Conservation (phyloP, 1,140 invertebrate species). For the Leptinotarsa defecta region DNA sequence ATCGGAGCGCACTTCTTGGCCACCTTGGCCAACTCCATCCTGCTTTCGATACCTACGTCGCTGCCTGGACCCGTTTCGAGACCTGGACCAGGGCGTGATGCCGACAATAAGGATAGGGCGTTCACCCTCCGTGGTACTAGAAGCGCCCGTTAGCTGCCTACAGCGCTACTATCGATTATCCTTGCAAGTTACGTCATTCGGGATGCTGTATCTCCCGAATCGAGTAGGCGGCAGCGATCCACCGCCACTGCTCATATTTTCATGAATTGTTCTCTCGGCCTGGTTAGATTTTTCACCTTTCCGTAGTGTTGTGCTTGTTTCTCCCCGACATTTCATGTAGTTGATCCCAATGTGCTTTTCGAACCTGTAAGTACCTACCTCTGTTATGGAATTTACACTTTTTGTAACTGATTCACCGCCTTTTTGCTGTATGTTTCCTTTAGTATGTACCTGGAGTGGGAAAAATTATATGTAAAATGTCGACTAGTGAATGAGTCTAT, state of each 20-base stretch:
- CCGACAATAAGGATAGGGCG: slow-evolving; percentile 47
- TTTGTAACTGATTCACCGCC: background rate
- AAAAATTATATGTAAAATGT: background rate
- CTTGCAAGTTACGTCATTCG: slow-evolving; percentile 52
- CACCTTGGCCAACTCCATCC: background rate
- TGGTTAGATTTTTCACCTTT: slow-evolving; percentile 27
- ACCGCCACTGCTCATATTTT: slow-evolving; percentile 27
- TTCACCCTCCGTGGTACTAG: slow-evolving; percentile 52
- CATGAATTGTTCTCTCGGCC: slow-evolving; percentile 17
- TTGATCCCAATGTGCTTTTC: background rate
- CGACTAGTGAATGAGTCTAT: background rate
- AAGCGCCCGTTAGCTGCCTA: slow-evolving; percentile 42
- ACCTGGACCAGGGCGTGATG: slow-evolving; percentile 25
- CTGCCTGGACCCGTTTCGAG: slow-evolving; percentile 3
- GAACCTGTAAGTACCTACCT: background rate
- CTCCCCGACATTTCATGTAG: background rate
- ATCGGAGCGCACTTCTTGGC: too few relatives aligned
- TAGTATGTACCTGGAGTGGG: background rate
- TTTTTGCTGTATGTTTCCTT: background rate
- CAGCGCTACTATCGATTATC: slow-evolving; percentile 56
- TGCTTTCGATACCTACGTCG: background rate
- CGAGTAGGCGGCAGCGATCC: slow-evolving; percentile 42
- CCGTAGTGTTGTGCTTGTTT: slow-evolving; percentile 19
- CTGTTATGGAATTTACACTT: background rate
- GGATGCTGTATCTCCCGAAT: slow-evolving; percentile 50